These are phyloP conservation scores for Drosophila trapezifrons DNA, from an alignment of 1,140 invertebrate genomes.

Conservation along the genomic window DNA sequence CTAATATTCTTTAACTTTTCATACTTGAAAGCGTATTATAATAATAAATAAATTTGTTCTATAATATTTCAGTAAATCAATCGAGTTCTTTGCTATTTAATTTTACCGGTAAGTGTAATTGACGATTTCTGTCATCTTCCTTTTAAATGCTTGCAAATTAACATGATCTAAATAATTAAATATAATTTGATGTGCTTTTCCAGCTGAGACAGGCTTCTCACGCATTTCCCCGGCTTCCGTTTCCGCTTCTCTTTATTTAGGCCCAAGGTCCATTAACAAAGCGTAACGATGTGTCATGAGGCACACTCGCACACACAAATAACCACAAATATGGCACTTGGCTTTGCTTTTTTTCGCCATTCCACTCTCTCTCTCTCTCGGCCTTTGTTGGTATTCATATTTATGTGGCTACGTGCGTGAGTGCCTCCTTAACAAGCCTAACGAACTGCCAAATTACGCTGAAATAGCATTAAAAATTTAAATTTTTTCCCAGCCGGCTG, in stretches of 20 bases:
- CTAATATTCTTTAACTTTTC: no score
- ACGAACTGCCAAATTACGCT: conserved; percentile 81
- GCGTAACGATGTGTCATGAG: conserved; percentile 80
- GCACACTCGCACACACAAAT: conserved; percentile 17
- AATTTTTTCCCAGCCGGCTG: conserved; percentile 54
- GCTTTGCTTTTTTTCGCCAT: conserved; percentile 20
- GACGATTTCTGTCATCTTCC: conserved; percentile 18
- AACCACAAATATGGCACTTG: conserved; percentile 69
- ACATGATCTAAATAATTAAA: conserved; percentile 80
- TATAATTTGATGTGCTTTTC: conserved; percentile 76
- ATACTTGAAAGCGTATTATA: neutral
- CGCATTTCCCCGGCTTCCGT: conserved; percentile 1
- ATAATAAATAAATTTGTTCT: neutral
- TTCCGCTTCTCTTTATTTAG: conserved; percentile 35
- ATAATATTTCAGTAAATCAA: neutral
- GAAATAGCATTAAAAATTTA: conserved; percentile 82
- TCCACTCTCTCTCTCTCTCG: conserved; percentile 11
- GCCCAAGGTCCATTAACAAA: conserved; percentile 75
- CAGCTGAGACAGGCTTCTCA: conserved; percentile 28
- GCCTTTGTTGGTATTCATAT: conserved; percentile 66
- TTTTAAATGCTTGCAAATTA: conserved; percentile 70
- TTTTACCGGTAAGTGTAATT: conserved; percentile 6
- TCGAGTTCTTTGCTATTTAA: neutral
- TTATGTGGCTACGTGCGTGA: conserved; percentile 58
- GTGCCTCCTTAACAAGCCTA: conserved; percentile 71